Evolutionary conservation across 2,888 invertebrate genomes (phyloP).

Genomic region (Eucera pruinosa): DNA sequence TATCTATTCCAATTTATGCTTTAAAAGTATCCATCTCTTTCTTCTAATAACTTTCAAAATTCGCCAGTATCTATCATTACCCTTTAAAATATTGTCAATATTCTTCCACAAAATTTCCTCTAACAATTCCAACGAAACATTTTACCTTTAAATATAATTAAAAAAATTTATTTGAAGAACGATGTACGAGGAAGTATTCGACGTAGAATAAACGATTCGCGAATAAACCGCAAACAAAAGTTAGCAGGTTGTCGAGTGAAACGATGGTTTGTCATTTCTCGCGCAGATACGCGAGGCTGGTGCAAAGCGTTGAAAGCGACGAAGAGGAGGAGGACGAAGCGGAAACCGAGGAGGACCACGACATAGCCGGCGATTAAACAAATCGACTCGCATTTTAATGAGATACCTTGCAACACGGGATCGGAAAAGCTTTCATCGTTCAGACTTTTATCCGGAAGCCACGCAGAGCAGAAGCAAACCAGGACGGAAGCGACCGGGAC

Average conservation of each 20-base stretch:
- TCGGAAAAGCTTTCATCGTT: slow-evolving; percentile 31
- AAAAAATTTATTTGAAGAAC: no score
- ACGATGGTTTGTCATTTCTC: slow-evolving; percentile 24
- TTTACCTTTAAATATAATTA: no score
- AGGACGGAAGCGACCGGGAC: background rate
- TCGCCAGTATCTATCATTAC: no score
- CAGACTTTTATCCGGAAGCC: background rate
- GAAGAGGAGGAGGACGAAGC: slow-evolving; percentile 58
- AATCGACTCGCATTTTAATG: slow-evolving; percentile 48
- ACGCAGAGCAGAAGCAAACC: background rate
- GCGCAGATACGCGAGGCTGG: slow-evolving; percentile 79
- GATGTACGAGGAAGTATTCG: no score
- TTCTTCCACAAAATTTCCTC: no score
- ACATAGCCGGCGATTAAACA: slow-evolving; percentile 49
- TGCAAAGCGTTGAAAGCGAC: slow-evolving; percentile 77
- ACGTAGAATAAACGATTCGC: no score
- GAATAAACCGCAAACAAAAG: no score
- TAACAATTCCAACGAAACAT: no score
- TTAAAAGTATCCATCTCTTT: no score
- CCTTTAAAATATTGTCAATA: no score
- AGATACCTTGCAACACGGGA: slow-evolving; percentile 18
- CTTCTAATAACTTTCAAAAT: no score
- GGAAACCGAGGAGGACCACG: slow-evolving; percentile 58
- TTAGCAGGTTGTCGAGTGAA: background rate
- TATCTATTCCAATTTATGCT: no score